These are phyloP conservation scores for Acyrthosiphon pisum DNA, from an alignment of 1,140 invertebrate species.

Conservation along the genomic window DNA sequence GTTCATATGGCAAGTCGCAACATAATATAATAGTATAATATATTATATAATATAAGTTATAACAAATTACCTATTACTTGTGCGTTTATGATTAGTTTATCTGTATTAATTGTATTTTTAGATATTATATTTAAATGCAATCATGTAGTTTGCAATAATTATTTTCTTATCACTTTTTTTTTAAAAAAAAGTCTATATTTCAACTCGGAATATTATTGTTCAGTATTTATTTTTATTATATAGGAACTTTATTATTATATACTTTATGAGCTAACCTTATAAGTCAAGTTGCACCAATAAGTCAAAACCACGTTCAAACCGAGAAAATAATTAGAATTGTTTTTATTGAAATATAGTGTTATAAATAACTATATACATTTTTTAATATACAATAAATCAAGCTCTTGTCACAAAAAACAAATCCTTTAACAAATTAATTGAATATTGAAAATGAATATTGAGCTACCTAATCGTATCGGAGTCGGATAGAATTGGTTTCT, in stretches of 20 bases:
- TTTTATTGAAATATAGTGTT: neutral
- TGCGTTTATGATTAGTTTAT: neutral
- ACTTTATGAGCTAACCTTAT: neutral
- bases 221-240: neutral
- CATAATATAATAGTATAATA: neutral
- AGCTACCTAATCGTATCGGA: neutral
- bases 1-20: neutral
- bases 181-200: too few species aligned
- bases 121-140: neutral
- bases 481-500: neutral
- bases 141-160: neutral
- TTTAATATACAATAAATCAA: neutral
- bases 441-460: neutral
- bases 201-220: neutral
- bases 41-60: too few species aligned
- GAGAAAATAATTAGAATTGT: neutral
- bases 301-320: neutral
- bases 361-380: neutral
- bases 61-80: too few species aligned
- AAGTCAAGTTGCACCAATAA: neutral
- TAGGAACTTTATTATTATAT: too few species aligned
- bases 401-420: too few species aligned
- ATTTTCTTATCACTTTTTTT: slow-evolving; percentile 11
- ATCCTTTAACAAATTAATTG: too few species aligned
- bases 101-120: neutral